A percentile compares a stretch with the other conserved stretches of the same genome.
Evolutionary conservation across 2,113 vertebrate genomes (phyloP).

Genomic region (Psilopogon haemacephalus): DNA sequence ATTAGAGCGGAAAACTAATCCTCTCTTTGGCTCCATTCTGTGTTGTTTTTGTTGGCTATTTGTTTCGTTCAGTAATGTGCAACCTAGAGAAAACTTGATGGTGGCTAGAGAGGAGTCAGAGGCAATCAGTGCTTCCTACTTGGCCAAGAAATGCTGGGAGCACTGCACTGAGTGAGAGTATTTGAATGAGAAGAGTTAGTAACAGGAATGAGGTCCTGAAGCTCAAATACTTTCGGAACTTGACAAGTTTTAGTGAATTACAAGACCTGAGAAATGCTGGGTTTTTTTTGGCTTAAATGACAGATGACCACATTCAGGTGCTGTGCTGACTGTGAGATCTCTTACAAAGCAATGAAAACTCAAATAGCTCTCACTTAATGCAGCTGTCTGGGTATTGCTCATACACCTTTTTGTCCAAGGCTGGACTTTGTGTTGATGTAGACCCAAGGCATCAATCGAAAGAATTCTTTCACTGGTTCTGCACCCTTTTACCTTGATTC

Average conservation of each 20-base stretch:
- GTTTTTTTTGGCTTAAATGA: neutral
- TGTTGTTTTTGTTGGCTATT: neutral
- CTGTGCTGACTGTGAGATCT: neutral
- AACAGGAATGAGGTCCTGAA: neutral
- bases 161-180: neutral
- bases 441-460: neutral
- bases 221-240: neutral
- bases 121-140: neutral
- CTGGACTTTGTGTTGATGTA: neutral
- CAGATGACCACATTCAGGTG: neutral
- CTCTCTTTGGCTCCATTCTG: neutral
- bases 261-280: neutral
- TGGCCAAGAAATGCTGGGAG: neutral
- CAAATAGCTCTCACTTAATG: neutral
- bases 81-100: accelerated
- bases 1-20: neutral
- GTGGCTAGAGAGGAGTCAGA: neutral
- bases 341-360: neutral
- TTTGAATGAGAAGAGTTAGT: neutral
- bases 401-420: neutral
- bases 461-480: neutral
- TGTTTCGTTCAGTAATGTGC: neutral
- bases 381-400: neutral
- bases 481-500: neutral
- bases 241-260: neutral